Conservation (phyloP, 2,797 vertebrate species). For the Capromys pilorides region DNA sequence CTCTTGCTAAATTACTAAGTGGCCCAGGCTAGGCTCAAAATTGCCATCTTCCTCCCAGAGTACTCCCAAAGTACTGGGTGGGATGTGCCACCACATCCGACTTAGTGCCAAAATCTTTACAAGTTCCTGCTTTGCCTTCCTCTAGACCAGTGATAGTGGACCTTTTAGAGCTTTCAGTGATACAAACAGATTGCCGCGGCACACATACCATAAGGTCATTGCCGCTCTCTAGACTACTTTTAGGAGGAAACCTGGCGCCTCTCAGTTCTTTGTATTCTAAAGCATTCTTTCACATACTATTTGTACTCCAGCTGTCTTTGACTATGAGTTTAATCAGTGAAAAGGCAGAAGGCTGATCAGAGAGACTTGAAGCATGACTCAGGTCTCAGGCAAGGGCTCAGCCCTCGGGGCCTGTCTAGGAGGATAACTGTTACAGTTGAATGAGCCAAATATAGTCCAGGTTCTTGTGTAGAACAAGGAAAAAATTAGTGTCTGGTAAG, state of each 20-base stretch:
- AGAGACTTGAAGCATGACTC: background rate
- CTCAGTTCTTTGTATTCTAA: background rate
- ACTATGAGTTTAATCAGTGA: background rate
- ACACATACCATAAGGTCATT: background rate
- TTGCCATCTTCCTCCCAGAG: background rate
- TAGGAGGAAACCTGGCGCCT: background rate
- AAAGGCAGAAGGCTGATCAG: background rate
- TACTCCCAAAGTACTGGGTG: background rate
- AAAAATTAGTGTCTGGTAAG: background rate
- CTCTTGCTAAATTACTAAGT: background rate
- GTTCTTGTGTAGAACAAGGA: background rate
- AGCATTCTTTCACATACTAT: background rate
- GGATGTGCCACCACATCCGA: background rate
- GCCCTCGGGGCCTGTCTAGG: background rate
- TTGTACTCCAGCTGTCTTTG: background rate
- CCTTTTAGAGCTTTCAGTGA: background rate
- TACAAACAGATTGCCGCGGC: background rate
- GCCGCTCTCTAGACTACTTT: background rate
- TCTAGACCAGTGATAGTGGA: background rate
- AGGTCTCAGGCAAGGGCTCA: background rate
- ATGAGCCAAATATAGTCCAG: background rate
- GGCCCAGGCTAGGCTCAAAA: background rate
- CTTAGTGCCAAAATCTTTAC: background rate
- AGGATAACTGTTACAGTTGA: background rate
- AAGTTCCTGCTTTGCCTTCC: background rate